phyloP scores from a whole-genome alignment of 2,113 vertebrate genomes.

The Empidonax traillii region DNA sequence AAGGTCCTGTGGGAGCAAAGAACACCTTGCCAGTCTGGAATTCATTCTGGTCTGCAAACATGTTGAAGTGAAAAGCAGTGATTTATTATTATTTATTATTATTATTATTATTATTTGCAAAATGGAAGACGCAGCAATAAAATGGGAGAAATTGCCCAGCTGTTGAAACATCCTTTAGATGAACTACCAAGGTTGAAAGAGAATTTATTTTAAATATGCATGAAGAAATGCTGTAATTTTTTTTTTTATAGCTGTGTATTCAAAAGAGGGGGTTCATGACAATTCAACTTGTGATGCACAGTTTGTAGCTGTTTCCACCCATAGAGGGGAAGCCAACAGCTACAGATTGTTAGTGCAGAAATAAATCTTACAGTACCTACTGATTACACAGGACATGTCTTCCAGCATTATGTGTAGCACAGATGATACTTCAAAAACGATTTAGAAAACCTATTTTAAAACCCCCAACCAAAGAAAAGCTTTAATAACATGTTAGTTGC shows the following conservation, averaged over 20 bases:
- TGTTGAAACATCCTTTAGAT: not conserved
- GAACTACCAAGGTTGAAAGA: not conserved
- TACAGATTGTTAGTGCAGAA: not conserved
- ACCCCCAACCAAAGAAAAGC: not conserved
- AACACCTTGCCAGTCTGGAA: not conserved
- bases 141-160: not conserved
- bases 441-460: not conserved
- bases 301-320: not conserved
- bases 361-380: not conserved
- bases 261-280: not conserved
- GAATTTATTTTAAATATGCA: not conserved
- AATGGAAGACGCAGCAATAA: not conserved
- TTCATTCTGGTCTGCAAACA: not conserved
- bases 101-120: not conserved
- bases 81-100: not conserved
- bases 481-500: not conserved
- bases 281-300: not conserved
- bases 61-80: not conserved
- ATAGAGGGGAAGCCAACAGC: not conserved
- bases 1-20: not conserved
- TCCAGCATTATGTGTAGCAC: not conserved
- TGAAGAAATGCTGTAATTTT: not conserved
- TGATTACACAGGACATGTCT: not conserved
- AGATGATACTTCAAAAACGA: not conserved
- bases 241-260: not conserved